Percentiles rank a stretch among this genome's conserved stretches.
Conservation (phyloP, 2,888 invertebrate species). For the Synergus laeviventris region DNA sequence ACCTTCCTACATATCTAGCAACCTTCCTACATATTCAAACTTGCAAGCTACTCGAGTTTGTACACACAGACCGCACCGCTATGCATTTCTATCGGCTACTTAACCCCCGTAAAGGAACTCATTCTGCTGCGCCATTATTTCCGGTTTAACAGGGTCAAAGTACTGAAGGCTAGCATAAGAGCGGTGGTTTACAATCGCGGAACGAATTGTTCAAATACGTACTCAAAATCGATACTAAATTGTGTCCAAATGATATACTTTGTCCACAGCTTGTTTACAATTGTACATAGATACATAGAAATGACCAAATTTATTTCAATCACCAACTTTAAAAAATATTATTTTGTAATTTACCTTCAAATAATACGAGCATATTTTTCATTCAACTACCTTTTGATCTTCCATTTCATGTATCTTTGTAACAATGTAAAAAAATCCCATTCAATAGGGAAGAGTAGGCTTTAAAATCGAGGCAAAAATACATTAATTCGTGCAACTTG, state of each 20-base stretch:
- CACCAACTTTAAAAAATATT: too few species aligned
- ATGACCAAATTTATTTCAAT: neutral
- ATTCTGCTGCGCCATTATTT: conserved; percentile 61
- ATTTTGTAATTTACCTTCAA: too few species aligned
- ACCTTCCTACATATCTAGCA: conserved; percentile 18
- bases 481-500: conserved; percentile 10
- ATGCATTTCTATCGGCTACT: conserved; percentile 73
- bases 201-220: neutral
- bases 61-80: conserved; percentile 59
- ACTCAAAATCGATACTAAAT: neutral
- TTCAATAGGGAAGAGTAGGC: neutral
- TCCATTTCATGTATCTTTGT: too few species aligned
- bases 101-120: conserved; percentile 58
- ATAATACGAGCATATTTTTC: too few species aligned
- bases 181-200: conserved; percentile 20
- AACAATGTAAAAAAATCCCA: neutral
- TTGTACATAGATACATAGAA: too few species aligned
- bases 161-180: conserved; percentile 12
- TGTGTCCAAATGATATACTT: neutral
- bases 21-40: conserved; percentile 52
- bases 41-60: conserved; percentile 59
- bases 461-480: neutral
- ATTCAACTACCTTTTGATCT: too few species aligned
- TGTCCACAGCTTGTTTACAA: too few species aligned
- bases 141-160: conserved; percentile 55